Base-by-base conservation (phyloP, 64 coral and sea anemone species). In the Astreopora myriophthalma region DNA sequence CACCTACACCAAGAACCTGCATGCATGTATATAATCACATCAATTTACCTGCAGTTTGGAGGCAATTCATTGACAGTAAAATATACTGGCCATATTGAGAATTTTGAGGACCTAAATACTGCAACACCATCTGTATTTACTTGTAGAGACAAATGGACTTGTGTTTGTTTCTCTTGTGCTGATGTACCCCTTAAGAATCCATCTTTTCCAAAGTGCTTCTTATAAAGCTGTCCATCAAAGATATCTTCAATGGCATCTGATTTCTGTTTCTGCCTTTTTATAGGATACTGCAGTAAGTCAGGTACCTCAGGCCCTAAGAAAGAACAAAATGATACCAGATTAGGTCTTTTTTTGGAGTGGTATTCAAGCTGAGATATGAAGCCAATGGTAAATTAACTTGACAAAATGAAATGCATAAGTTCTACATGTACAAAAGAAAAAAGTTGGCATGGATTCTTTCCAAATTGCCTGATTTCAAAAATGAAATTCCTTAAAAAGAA, bases 81-180 rank as follows among this genome's bases (percentile, higher is more conserved):
- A 52, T 93, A 93, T 1, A 93, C 83, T 33, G 91, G 91, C 91
- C 82, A 93, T 24, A 93, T 46, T 8, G 48, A 67, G 28, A 76
- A 92, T 58, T 86, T 92, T 31, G 82, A 92, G 5, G 80, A 86
- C 20, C 26, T 85, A 32, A 92, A 92, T 0, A 92, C 20, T 9
- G 90, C 48, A 12, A 92, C 82, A 30, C 71, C 90, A 79, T 92
- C 90, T 17, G 90, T 92, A 36, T 92, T 92, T 1, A 92, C 48
- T 61, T 87, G 84, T 60, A 93, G 71, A 4, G 90, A 92, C 84
- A 86, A 58, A 75, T 86, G 90, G 44, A 92, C 35, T 34, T 92
- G 79, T 34, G 5, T 85, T 75, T 86, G 3, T 65, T 92, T 92
- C 37, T 71, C 64, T 5, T 28, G 23, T 39, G 9, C 36, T 58